Evolutionary conservation across 2,797 vertebrate genomes (phyloP), one percentile per base, ranked within the genome.

Genomic region (Trichosurus vulpecula): DNA sequence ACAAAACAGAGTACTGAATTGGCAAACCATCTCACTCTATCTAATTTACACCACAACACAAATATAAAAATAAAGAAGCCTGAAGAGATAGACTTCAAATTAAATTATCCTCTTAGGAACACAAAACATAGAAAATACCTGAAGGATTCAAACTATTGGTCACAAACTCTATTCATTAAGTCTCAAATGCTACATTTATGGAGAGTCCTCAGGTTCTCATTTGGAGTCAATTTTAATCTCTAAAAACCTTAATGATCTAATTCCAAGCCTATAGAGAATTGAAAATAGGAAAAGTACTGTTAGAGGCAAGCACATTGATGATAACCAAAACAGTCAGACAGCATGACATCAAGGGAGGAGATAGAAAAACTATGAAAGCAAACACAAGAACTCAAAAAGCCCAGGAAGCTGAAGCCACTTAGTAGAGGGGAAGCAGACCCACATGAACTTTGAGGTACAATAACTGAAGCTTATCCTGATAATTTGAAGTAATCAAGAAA

Each of bases 151-250:
- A 93, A 93, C 57, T 53, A 96, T 54, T 90, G 90, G 58, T 74
- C 94, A 94, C 41, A 93, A 96, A 92, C 93, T 90, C 94, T 93
- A 95, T 95, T 87, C 57, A 91, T 3, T 53, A 94, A n/a, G 35
- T 41, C 81, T 92, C 93, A 58, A 96, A 0, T 58, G 94, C 91
- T 94, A 30, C 94, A 94, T 95, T 95, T 96, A 95, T 96, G 95
- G 55, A 96, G 91, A 90, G 55, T 22, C 74, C 41, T 51, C 9
- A 27, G 74, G 25, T 87, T 57, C 52, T 92, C 95, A 97, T 93
- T 97, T 92, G 95, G 95, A 95, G 92, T 91, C 41, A 95, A 94
- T 94, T 91, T 54, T 94, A 90, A 35, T 93, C 94, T 87, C 74
- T n/a, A 91, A 93, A 89, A 91, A 93, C 14, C 93, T 93, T 57